A percentile compares a stretch with the other conserved stretches of the same genome.
phyloP scores from a whole-genome alignment of 2,888 invertebrate species.

The Parthenolecanium corni region DNA sequence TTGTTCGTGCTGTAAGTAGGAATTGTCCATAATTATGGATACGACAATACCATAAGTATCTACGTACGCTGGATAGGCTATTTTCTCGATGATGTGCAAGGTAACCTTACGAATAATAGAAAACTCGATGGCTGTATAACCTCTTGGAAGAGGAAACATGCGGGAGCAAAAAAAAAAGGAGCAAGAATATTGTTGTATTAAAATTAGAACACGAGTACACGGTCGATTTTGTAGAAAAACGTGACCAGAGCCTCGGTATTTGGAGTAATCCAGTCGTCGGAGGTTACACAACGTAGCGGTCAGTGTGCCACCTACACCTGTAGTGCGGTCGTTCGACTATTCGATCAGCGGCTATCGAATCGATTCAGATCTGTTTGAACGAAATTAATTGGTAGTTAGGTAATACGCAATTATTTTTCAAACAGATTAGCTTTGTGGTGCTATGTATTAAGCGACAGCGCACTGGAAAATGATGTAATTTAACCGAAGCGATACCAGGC shows the following conservation, averaged over 20 bases:
- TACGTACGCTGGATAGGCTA: no score
- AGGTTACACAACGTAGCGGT: slow-evolving; percentile 21
- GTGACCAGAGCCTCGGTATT: slow-evolving; percentile 21
- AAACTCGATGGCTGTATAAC: no score
- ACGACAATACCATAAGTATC: no score
- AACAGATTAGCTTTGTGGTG: neutral
- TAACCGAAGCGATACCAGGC: neutral
- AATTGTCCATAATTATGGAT: no score
- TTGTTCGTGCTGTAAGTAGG: no score
- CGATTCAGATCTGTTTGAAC: slow-evolving; percentile 19
- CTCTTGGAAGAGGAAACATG: no score
- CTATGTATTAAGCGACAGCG: slow-evolving; percentile 22
- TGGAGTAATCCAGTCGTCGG: slow-evolving; percentile 19
- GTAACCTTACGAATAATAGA: no score
- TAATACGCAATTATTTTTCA: slow-evolving; percentile 24
- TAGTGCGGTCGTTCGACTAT: slow-evolving; percentile 23
- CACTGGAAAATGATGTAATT: slow-evolving; percentile 17
- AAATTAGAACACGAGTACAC: slow-evolving; percentile 26
- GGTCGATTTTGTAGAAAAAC: slow-evolving; percentile 23
- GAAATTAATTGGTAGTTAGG: slow-evolving; percentile 25
- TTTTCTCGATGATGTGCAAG: no score
- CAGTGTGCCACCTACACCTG: slow-evolving; percentile 26
- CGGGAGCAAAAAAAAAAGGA: no score
- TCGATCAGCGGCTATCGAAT: slow-evolving; percentile 20
- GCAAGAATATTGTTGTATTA: no score